Conservation (phyloP, 2,797 vertebrate species). For the Rhodeus uyekii region DNA sequence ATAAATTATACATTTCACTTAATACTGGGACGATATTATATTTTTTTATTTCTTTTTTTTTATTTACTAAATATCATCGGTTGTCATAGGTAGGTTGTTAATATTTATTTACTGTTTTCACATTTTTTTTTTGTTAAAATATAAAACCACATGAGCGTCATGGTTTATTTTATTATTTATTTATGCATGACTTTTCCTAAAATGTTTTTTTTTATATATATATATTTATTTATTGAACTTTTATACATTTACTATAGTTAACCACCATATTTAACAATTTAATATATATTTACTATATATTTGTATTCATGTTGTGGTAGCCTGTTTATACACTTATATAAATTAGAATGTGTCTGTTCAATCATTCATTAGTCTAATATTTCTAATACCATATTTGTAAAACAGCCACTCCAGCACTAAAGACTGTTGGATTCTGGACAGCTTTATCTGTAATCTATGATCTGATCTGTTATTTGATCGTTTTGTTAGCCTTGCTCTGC, state of each 20-base stretch:
- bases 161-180: not conserved
- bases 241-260: not conserved
- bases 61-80: not conserved
- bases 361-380: not conserved
- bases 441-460: conserved; percentile 51
- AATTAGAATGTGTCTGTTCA: not conserved
- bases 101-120: not conserved
- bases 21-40: not conserved
- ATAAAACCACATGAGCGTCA: not conserved
- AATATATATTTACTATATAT: not conserved
- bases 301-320: not conserved
- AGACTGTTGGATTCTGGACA: conserved; percentile 25
- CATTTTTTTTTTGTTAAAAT: not conserved
- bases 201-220: not conserved
- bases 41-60: not conserved
- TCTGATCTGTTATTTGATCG: conserved; percentile 54
- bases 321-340: not conserved
- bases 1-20: not conserved
- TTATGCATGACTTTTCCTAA: not conserved
- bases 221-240: not conserved
- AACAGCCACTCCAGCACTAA: not conserved
- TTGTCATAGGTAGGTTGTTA: not conserved
- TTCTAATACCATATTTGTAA: not conserved
- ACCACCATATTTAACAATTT: not conserved
- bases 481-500: conserved; percentile 31